These are phyloP conservation scores for Pteropus alecto DNA, from an alignment of 2,113 vertebrate genomes.

Conservation along the genomic window DNA sequence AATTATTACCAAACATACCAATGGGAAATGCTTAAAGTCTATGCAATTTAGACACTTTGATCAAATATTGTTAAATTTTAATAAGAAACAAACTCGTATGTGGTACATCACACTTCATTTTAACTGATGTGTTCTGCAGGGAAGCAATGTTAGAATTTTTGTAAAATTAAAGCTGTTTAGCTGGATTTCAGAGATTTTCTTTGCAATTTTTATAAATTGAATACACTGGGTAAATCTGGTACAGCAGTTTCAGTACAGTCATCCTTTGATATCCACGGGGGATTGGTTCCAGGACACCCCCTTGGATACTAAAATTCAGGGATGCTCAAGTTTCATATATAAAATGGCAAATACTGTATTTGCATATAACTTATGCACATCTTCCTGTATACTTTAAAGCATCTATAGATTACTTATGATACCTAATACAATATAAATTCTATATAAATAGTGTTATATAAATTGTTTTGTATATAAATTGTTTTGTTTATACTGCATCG, in stretches of 20 bases:
- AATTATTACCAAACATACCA: conserved; percentile 3
- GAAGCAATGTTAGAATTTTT: background rate
- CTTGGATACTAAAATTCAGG: background rate
- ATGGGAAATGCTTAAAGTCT: background rate
- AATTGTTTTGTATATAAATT: too few species aligned
- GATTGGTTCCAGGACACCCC: too few species aligned
- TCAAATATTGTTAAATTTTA: background rate
- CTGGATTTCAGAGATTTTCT: background rate
- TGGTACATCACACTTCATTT: background rate
- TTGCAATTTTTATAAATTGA: background rate
- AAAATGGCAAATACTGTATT: background rate
- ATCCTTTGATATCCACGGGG: too few species aligned
- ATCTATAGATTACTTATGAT: background rate
- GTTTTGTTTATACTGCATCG: background rate
- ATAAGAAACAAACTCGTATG: background rate
- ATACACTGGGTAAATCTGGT: background rate
- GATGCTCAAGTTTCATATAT: background rate
- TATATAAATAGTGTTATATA: background rate
- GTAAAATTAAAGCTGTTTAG: background rate
- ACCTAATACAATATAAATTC: background rate
- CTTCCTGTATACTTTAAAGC: too few species aligned
- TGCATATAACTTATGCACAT: background rate
- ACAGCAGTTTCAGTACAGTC: background rate
- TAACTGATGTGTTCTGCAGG: background rate
- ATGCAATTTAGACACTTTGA: background rate